Conservation (phyloP, 2,888 invertebrate species). For the Volucella inanis region DNA sequence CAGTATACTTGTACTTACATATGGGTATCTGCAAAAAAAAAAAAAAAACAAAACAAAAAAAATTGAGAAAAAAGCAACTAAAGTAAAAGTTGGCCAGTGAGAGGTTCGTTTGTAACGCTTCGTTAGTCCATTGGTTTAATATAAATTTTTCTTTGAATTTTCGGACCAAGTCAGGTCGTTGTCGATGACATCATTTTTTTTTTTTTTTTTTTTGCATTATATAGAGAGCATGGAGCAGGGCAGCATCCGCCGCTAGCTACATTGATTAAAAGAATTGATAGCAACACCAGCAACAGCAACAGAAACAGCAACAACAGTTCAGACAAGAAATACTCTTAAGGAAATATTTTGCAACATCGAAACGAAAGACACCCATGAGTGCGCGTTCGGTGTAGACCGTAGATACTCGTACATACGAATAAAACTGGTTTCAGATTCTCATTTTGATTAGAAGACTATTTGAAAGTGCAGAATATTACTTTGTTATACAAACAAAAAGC, state of each 20-base stretch:
- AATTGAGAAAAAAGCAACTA: conserved; percentile 8
- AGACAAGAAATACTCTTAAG: conserved; percentile 41
- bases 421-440: conserved; percentile 63
- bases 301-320: neutral
- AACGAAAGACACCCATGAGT: conserved; percentile 24
- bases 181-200: conserved; percentile 65
- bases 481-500: conserved; percentile 42
- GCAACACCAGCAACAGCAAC: conserved; percentile 26
- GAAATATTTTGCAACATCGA: conserved; percentile 43
- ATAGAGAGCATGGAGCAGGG: conserved; percentile 33
- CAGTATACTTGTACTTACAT: too few relatives aligned
- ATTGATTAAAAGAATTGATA: conserved; percentile 58
- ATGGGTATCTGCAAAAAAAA: too few relatives aligned
- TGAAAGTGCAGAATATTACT: conserved; percentile 61
- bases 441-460: conserved; percentile 63
- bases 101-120: conserved; percentile 46
- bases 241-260: conserved; percentile 39
- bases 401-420: conserved; percentile 12
- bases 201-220: too few relatives aligned
- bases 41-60: conserved; percentile 8
- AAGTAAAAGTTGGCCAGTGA: conserved; percentile 66
- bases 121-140: conserved; percentile 18
- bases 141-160: conserved; percentile 25
- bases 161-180: conserved; percentile 26
- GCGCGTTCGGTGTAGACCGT: conserved; percentile 23